Evolutionary conservation across 2,113 vertebrate genomes (phyloP).

Genomic region (Chitala chitala): DNA sequence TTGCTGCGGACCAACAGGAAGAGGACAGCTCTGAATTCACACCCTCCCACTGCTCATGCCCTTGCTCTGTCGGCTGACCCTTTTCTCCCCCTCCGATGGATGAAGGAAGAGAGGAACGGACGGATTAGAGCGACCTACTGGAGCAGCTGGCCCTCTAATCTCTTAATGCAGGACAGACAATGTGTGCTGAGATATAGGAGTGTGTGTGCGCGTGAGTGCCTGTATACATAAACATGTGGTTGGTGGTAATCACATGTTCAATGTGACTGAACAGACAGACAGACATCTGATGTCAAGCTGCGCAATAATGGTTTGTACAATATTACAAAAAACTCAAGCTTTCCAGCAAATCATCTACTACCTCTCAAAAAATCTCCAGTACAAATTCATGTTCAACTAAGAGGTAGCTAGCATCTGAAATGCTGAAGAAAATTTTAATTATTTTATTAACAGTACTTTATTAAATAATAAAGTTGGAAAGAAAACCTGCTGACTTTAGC

Average conservation of each 20-base stretch:
- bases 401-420: neutral
- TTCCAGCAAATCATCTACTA: neutral
- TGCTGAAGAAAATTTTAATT: too few relatives aligned
- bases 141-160: conserved; percentile 50
- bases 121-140: neutral
- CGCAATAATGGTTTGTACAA: too few relatives aligned
- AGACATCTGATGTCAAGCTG: neutral
- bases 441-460: too few relatives aligned
- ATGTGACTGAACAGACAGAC: too few relatives aligned
- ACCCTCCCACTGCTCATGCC: conserved; percentile 33
- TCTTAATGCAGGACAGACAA: conserved; percentile 38
- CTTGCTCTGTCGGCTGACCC: too few relatives aligned
- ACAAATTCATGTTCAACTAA: neutral
- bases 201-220: neutral
- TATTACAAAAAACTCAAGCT: neutral
- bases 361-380: neutral
- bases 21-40: neutral
- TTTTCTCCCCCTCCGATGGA: too few relatives aligned
- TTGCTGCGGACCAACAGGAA: conserved; percentile 34
- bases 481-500: too few relatives aligned
- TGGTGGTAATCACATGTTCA: too few relatives aligned
- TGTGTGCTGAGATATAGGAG: conserved; percentile 8
- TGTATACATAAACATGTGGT: too few relatives aligned
- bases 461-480: too few relatives aligned
- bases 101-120: too few relatives aligned